phyloP scores from a whole-genome alignment of 2,888 invertebrate genomes.

The Lasioglossum vierecki region DNA sequence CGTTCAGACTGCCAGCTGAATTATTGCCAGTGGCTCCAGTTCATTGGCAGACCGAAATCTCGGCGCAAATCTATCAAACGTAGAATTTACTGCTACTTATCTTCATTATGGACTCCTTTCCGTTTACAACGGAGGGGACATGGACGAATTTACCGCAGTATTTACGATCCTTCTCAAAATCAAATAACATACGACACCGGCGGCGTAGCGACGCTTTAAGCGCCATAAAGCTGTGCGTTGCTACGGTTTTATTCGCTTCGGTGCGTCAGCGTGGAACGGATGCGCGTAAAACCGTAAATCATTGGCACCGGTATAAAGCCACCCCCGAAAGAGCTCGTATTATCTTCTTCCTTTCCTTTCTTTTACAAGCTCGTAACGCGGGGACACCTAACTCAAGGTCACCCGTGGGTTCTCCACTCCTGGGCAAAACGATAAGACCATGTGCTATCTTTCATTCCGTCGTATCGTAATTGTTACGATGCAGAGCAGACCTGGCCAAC shows the following conservation, averaged over 20 bases:
- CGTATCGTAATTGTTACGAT: not conserved
- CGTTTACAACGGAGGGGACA: not conserved
- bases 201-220: not conserved
- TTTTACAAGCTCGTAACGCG: slow-evolving; percentile 9
- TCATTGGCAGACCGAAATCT: not conserved
- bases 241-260: slow-evolving; percentile 28
- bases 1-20: not conserved
- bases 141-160: not conserved
- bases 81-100: slow-evolving; percentile 19
- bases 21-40: not conserved
- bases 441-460: not conserved
- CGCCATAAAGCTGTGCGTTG: slow-evolving; percentile 24
- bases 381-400: not conserved
- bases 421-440: not conserved
- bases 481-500: too few relatives aligned
- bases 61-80: not conserved
- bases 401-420: not conserved
- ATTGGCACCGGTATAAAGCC: slow-evolving; percentile 27
- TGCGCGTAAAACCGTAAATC: slow-evolving; percentile 34
- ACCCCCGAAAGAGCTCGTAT: slow-evolving; percentile 16
- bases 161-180: slow-evolving; percentile 1
- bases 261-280: not conserved
- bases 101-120: not conserved
- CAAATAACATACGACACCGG: not conserved
- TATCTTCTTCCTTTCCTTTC: not conserved